Conservation (phyloP, 1,140 invertebrate species). For the Listronotus bonariensis region DNA sequence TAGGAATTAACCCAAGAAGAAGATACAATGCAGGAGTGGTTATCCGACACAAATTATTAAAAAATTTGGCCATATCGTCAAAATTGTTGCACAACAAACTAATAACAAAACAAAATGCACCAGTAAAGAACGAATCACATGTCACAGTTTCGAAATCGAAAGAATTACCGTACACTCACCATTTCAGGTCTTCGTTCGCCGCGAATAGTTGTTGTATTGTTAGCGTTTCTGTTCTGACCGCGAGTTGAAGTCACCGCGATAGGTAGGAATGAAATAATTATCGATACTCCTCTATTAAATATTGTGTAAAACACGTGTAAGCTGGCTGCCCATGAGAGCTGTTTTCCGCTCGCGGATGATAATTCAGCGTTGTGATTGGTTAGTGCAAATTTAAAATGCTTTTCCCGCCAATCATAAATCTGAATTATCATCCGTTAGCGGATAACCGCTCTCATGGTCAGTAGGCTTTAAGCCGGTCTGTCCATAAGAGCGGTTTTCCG, state of each 20-base stretch:
- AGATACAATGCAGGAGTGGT: background rate
- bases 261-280: conserved; percentile 7
- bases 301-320: too few species aligned
- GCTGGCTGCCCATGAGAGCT: too few species aligned
- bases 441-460: background rate
- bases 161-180: conserved; percentile 12
- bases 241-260: conserved; percentile 20
- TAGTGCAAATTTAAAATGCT: too few species aligned
- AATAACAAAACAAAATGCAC: conserved; percentile 8
- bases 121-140: conserved; percentile 15
- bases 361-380: too few species aligned
- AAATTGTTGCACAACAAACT: background rate
- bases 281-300: too few species aligned
- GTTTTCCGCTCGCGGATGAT: too few species aligned
- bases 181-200: conserved; percentile 10
- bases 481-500: too few species aligned
- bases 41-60: background rate
- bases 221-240: conserved; percentile 14
- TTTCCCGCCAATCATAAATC: too few species aligned
- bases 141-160: conserved; percentile 20
- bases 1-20: conserved; percentile 8
- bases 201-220: conserved; percentile 22
- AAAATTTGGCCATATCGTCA: background rate
- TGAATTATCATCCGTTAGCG: too few species aligned
- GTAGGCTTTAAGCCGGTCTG: background rate